Base-by-base conservation (phyloP, 2,113 vertebrate species). In the Oreochromis niloticus region DNA sequence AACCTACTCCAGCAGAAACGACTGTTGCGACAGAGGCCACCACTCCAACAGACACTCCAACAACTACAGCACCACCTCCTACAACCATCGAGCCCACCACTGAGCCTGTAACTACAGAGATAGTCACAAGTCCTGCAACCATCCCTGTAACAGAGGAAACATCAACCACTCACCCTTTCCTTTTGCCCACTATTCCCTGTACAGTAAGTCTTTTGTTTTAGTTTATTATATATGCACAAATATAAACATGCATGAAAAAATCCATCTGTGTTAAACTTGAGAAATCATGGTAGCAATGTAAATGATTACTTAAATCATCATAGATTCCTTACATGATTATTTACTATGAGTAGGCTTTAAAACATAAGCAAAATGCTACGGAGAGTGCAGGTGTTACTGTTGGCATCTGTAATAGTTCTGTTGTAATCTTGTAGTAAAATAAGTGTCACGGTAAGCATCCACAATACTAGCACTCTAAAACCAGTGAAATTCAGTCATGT, bases 141-240 rank as follows among this genome's bases (percentile, higher is more conserved):
- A 86, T 91, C 54, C 57, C 87, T 9, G 66, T 83, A 6, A 87
- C 91, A 34, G 92, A 94, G 55, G 91, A 93, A 41, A 19, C 75
- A 48, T 88, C 93, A 66, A 95, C 94, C 22, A 85, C 86, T 7
- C 89, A 90, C 61, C 92, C 95, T 1, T 94, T 96, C 11, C 10
- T 96, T 14, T 59, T 94, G 75, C 95, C 96, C 56, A 96, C 96
- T 3, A 88, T 94, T 4, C 94, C 95, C 16, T 97, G 97, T 88
- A 97, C 95, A 71, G 97, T 97, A 91, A 95, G 96, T 85, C 41
- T 52, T 78, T 19, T 82, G 10, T 48, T 41, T 19, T 41, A 9
- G 11, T 55, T 32, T 4, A 7, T 61, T 13, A 55, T 9, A 83
- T 43, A 22, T 48, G 55, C 19, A 46, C 56, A 66, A 50, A 82